Percentiles rank a stretch among this genome's conserved stretches.
Conservation (phyloP, 2,888 invertebrate species). For the Dysmachus trigonus region DNA sequence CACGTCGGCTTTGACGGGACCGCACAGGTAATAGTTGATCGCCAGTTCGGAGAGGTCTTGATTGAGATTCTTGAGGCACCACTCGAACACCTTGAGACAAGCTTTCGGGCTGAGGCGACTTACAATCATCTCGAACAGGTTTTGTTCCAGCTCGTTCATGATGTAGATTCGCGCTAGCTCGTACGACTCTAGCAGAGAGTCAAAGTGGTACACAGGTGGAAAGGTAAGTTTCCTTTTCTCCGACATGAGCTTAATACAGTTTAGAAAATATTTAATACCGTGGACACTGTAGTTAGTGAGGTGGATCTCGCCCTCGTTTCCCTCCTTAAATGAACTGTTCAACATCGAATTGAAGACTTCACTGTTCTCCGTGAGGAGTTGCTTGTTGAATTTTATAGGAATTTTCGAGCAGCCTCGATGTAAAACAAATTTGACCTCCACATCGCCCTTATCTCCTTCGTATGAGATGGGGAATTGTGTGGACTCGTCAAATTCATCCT, state of each 20-base stretch:
- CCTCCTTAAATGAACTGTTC: slow-evolving; percentile 62
- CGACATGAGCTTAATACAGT: slow-evolving; percentile 58
- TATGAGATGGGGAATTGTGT: neutral
- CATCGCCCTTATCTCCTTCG: slow-evolving; percentile 44
- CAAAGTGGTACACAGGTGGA: slow-evolving; percentile 57
- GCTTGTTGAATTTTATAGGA: slow-evolving; percentile 57
- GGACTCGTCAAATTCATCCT: slow-evolving; percentile 52
- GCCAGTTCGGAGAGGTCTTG: slow-evolving; percentile 61
- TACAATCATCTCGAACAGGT: slow-evolving; percentile 57
- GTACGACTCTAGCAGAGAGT: slow-evolving; percentile 60
- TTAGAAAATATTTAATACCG: slow-evolving; percentile 62
- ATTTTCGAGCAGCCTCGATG: slow-evolving; percentile 52
- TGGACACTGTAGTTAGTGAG: slow-evolving; percentile 58
- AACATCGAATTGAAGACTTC: slow-evolving; percentile 64
- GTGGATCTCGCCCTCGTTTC: slow-evolving; percentile 61
- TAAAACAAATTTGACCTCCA: slow-evolving; percentile 47
- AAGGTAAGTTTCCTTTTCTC: slow-evolving; percentile 52
- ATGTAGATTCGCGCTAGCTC: slow-evolving; percentile 63
- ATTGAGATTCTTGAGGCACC: slow-evolving; percentile 63
- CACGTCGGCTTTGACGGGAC: slow-evolving; percentile 55
- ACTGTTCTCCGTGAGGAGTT: slow-evolving; percentile 59
- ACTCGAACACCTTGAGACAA: slow-evolving; percentile 60
- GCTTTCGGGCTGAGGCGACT: slow-evolving; percentile 57
- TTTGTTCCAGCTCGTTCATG: slow-evolving; percentile 59
- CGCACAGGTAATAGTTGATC: slow-evolving; percentile 62